phyloP scores from a whole-genome alignment of 2,113 vertebrate species.

The Labrus mixtus region DNA sequence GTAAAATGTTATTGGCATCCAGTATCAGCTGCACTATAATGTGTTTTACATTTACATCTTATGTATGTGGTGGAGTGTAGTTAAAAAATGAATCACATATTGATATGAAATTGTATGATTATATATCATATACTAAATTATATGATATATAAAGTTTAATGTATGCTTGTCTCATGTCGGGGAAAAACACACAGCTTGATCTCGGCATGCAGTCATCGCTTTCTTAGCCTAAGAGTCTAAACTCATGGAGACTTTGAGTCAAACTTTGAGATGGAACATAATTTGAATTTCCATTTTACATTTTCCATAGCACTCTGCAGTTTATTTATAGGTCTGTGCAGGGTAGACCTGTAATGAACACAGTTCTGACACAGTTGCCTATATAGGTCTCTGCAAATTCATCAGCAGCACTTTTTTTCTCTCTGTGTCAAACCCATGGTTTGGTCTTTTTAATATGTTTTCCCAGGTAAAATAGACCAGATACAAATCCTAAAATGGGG shows the following conservation, averaged over 20 bases:
- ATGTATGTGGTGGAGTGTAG: too few species aligned
- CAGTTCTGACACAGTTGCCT: slow-evolving; percentile 12
- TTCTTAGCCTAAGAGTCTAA: slow-evolving; percentile 4
- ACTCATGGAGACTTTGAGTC: neutral
- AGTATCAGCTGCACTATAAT: too few species aligned
- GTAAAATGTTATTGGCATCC: too few species aligned
- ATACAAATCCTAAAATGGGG: slow-evolving; percentile 43
- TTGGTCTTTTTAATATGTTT: slow-evolving; percentile 60
- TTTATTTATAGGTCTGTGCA: slow-evolving; percentile 50
- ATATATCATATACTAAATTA: too few species aligned
- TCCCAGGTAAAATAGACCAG: slow-evolving; percentile 55
- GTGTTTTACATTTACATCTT: too few species aligned
- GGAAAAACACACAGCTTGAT: neutral
- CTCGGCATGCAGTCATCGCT: neutral
- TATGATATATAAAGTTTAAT: too few species aligned
- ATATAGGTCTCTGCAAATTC: slow-evolving; percentile 39
- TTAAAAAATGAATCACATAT: too few species aligned
- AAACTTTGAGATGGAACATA: slow-evolving; percentile 11
- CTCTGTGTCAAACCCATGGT: slow-evolving; percentile 17
- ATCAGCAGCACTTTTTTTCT: slow-evolving; percentile 20
- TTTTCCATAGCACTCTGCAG: slow-evolving; percentile 27
- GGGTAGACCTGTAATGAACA: slow-evolving; percentile 40
- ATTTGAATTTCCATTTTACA: slow-evolving; percentile 37
- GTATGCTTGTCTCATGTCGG: too few species aligned
- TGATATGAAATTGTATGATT: too few species aligned